Base-by-base conservation (phyloP, 2,113 vertebrate species). In the Lepisosteus osseus region DNA sequence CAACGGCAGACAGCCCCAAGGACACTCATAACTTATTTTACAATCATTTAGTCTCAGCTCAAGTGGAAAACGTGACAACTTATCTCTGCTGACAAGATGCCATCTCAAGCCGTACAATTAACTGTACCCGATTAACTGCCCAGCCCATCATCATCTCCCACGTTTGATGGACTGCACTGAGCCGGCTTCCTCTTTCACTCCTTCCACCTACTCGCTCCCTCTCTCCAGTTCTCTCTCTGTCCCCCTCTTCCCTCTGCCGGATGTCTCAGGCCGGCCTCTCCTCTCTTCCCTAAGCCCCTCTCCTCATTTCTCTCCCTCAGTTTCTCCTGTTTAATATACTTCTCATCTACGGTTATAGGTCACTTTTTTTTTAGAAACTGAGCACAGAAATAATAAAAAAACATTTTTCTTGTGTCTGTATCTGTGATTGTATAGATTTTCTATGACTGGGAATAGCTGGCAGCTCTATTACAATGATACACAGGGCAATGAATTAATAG, bases 61-160 rank as follows among this genome's bases (percentile, higher is more conserved):
- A 95, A 98, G 94, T 98, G 95, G 95, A 97, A 98, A 97, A 97
- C 93, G 92, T 96, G 95, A 96, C 95, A 96, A 99, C 96, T 98
- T 94, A 98, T 97, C 95, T 96, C 94, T 90, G 93, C 93, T 97
- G 96, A 98, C 96, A 97, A 94, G 91, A 97, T 86, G 94, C 93
- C 92, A 87, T 91, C 93, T 93, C 92, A 86, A 91, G 93, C 92
- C 90, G 93, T 85, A 92, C 94, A 96, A 96, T 97, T 95, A 98
- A 96, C 92, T 90, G 86, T 87, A 89, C 86, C 85, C 80, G 93
- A 96, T 95, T 92, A 95, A 94, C 94, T 90, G 93, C 89, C 92
- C 90, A 87, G 87, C 89, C 89, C 90, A 92, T 94, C 93, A 92
- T 93, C 94, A 94, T 83, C 88, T 72, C 83, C 70, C 69, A 71